Evolutionary conservation across 2,888 invertebrate species (phyloP).

Genomic region (Hirtodrosophila confusa): DNA sequence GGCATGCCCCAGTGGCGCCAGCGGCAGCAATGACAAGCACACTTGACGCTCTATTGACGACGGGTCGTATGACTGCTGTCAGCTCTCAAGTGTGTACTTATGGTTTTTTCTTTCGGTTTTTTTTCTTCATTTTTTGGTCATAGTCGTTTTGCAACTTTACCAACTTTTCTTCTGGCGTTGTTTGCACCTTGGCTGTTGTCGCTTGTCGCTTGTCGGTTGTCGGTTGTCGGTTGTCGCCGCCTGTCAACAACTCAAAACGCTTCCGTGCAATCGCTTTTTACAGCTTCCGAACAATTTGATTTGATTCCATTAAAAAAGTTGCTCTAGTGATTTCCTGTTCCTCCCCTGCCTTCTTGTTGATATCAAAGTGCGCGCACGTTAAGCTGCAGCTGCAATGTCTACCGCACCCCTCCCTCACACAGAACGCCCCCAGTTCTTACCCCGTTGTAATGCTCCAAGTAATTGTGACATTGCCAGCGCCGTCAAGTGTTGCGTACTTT

Average conservation of each 20-base stretch:
- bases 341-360: slow-evolving; percentile 20
- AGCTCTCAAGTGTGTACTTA: slow-evolving; percentile 73
- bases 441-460: slow-evolving; percentile 53
- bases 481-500: slow-evolving; percentile 72
- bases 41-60: slow-evolving; percentile 71
- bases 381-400: slow-evolving; percentile 58
- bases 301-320: slow-evolving; percentile 80
- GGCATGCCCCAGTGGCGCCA: slow-evolving; percentile 15
- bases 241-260: slow-evolving; percentile 79
- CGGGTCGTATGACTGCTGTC: slow-evolving; percentile 55
- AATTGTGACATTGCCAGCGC: slow-evolving; percentile 74
- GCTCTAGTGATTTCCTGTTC: slow-evolving; percentile 74
- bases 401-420: slow-evolving; percentile 10
- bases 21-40: slow-evolving; percentile 48
- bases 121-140: slow-evolving; percentile 43
- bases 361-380: slow-evolving; percentile 29
- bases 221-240: slow-evolving; percentile 55
- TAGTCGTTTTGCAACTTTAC: slow-evolving; percentile 61
- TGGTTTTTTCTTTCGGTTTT: slow-evolving; percentile 31
- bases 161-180: slow-evolving; percentile 68
- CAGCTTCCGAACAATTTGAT: slow-evolving; percentile 80
- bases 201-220: slow-evolving; percentile 33
- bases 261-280: slow-evolving; percentile 81
- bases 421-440: neutral
- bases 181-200: slow-evolving; percentile 73